Percentiles rank a stretch among this genome's conserved stretches.
Evolutionary conservation across 2,113 vertebrate genomes (phyloP).

Genomic region (Platanista minor): DNA sequence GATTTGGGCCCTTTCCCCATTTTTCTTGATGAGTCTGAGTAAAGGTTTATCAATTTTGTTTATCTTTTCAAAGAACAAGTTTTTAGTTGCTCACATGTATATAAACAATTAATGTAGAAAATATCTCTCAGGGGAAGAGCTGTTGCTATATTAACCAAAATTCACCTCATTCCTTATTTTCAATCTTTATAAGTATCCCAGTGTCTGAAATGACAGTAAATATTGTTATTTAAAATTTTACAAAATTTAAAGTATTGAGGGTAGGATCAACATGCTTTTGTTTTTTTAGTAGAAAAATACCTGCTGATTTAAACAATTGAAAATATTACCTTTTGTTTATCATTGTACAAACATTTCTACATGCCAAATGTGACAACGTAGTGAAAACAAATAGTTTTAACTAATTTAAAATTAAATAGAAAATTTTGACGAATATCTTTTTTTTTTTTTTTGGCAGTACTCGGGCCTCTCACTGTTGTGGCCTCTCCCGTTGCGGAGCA

Average conservation of each 20-base stretch:
- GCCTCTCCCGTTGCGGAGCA: too few relatives aligned
- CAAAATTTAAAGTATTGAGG: neutral
- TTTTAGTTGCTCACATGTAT: neutral
- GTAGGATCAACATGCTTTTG: neutral
- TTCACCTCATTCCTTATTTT: neutral
- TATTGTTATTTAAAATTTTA: neutral
- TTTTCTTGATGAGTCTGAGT: too few relatives aligned
- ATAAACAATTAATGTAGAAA: neutral
- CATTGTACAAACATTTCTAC: neutral
- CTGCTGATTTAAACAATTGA: neutral
- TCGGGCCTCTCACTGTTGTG: too few relatives aligned
- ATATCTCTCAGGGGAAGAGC: neutral
- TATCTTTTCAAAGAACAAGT: too few relatives aligned
- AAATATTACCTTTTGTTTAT: conserved; percentile 21
- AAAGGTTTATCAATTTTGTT: too few relatives aligned
- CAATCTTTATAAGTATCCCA: neutral
- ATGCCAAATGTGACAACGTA: neutral
- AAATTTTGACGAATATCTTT: too few relatives aligned
- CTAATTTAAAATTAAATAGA: neutral
- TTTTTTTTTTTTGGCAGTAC: too few relatives aligned
- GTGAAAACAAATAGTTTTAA: neutral
- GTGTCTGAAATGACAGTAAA: neutral
- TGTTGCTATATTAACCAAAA: neutral
- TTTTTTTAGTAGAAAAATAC: neutral
- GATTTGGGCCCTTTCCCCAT: too few relatives aligned